These are phyloP conservation scores for Scolopax mira DNA, from an alignment of 2,113 vertebrate genomes.

Conservation along the genomic window DNA sequence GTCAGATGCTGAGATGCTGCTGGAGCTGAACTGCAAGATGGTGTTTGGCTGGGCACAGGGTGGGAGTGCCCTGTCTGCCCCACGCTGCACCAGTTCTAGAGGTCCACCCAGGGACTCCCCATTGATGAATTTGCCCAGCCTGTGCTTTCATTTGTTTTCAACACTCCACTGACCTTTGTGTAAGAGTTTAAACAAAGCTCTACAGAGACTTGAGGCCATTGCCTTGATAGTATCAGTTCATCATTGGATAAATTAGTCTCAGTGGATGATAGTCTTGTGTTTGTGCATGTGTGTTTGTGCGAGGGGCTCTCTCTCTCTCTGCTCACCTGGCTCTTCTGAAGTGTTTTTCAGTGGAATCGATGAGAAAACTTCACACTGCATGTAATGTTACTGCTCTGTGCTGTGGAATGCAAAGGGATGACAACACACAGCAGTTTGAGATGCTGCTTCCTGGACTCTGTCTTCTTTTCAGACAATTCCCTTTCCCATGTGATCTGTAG, in stretches of 20 bases:
- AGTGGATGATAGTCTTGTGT: neutral
- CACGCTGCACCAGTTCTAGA: fast-evolving
- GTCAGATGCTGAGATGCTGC: neutral
- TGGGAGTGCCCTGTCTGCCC: neutral
- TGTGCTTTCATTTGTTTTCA: constrained; percentile 30
- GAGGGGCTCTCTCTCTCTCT: neutral
- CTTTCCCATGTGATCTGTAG: neutral
- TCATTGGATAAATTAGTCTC: neutral
- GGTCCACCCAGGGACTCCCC: neutral
- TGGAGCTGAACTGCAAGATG: neutral
- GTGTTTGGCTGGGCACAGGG: neutral
- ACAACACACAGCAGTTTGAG: neutral
- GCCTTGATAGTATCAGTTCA: neutral
- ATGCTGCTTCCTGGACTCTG: neutral
- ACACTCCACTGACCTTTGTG: neutral
- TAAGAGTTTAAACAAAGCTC: constrained; percentile 32
- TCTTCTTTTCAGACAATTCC: neutral
- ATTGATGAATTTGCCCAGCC: neutral
- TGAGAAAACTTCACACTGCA: neutral
- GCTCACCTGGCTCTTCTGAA: neutral
- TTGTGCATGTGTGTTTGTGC: neutral
- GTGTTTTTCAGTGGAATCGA: neutral
- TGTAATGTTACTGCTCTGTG: neutral
- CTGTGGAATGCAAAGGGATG: neutral
- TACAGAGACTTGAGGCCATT: neutral